Evolutionary conservation across 2,113 vertebrate genomes (phyloP), one percentile per base, ranked within the genome.

Genomic region (Dinomys branickii): DNA sequence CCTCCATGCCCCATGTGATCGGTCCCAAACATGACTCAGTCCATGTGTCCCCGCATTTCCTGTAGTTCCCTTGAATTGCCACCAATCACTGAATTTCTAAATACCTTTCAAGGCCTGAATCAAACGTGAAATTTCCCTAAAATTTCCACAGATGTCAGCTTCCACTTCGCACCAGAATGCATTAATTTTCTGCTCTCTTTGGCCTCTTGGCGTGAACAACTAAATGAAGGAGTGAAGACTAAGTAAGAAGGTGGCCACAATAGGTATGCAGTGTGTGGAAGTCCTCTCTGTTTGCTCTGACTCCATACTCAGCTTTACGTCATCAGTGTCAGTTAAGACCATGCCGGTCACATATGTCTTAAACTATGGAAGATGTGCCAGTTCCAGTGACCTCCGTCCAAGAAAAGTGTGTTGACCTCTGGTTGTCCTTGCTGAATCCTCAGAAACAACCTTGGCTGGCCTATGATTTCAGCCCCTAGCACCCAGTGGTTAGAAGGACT

Each of bases 231-330:
- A 13, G 30, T 28, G 88, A 17, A 75, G 81, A 73, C 16, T 1
- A 14, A 35, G 5, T 0, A 0, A 38, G 14, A 3, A 3, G 3
- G 4, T 11, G 41, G 47, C 6, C 22, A 10, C 52, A 38, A 30
- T 14, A 1, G n/a, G 19, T 28, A 1, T 47, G n/a, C 11, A 17
- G 26, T 54, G 19, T 4, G 0, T 0, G 9, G 28, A 1, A 3
- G 24, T 1, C 8, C 2, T n/a, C 65, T 67, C 9, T 20, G 14
- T 24, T 16, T 0, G 16, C 10, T 90, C 71, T 6, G 6, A 11
- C 63, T 85, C 84, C 30, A n/a, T 44, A 41, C 38, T 47, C 41
- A 30, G 54, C 61, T 7, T 35, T 47, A 22, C 35, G 3, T 14
- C 24, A 41, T 61, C 71, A 33, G 1, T 50, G 44, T 24, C 1